Percentiles rank a stretch among this genome's conserved stretches.
These are phyloP conservation scores for Eristalinus sepulchralis DNA, from an alignment of 2,888 invertebrate species.

Conservation along the genomic window DNA sequence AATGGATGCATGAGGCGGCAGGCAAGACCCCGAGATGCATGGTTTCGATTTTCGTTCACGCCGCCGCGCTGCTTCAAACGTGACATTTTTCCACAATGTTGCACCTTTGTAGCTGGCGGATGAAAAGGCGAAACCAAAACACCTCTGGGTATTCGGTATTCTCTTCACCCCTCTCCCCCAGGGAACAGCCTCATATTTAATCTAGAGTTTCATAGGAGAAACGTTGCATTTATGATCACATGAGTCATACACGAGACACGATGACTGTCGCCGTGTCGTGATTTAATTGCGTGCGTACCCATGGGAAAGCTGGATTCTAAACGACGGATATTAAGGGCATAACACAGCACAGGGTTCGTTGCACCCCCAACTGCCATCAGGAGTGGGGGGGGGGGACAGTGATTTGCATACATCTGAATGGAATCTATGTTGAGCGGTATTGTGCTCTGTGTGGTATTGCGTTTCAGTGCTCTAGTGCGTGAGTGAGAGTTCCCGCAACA, in stretches of 20 bases:
- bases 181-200: conserved; percentile 30
- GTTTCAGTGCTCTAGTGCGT: background rate
- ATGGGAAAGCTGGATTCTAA: background rate
- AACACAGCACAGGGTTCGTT: conserved; percentile 31
- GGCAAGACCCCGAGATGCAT: background rate
- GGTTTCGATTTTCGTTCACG: background rate
- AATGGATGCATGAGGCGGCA: background rate
- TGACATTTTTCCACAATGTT: conserved; percentile 61
- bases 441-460: background rate
- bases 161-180: background rate
- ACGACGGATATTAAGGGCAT: conserved; percentile 12
- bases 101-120: conserved; percentile 15
- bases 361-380: conserved; percentile 1
- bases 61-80: conserved; percentile 31
- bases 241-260: conserved; percentile 59
- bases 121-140: conserved; percentile 10
- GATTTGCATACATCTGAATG: background rate
- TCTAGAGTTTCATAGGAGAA: conserved; percentile 52
- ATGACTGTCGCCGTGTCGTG: conserved; percentile 12
- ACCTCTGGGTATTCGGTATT: conserved; percentile 14
- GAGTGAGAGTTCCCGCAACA: background rate
- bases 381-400: background rate
- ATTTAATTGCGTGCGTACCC: conserved; percentile 23
- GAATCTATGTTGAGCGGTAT: background rate
- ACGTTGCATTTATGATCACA: conserved; percentile 22